Conservation (phyloP, 2,888 invertebrate genomes). For the Callinectes sapidus region DNA sequence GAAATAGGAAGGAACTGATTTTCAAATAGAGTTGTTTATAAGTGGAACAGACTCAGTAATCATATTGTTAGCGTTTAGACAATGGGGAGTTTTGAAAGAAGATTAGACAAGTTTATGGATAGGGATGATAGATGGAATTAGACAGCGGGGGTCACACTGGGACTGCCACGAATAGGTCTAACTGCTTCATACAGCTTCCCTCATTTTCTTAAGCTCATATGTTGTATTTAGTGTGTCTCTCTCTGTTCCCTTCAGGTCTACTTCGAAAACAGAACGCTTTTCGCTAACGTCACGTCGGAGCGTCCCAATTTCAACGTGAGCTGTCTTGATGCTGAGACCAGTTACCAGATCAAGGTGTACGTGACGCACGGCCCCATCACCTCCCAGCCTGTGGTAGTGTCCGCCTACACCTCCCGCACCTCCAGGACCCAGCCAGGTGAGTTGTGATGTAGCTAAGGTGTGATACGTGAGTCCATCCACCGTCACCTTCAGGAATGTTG, state of each 20-base stretch:
- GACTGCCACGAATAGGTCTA: too few species aligned
- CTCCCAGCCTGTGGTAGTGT: constrained; percentile 56
- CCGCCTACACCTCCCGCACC: constrained; percentile 56
- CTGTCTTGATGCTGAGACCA: constrained; percentile 60
- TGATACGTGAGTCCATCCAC: neutral
- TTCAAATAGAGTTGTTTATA: too few species aligned
- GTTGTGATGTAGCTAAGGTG: neutral
- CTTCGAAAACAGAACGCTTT: constrained; percentile 58
- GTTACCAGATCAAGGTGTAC: constrained; percentile 68
- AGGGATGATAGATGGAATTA: too few species aligned
- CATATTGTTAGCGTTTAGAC: too few species aligned
- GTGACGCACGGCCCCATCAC: constrained; percentile 59
- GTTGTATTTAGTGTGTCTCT: too few species aligned
- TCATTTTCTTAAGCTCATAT: too few species aligned
- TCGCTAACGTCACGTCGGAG: constrained; percentile 56
- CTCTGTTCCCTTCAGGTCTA: constrained; percentile 45
- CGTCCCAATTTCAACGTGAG: constrained; percentile 65
- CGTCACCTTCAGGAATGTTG: neutral
- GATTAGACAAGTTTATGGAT: too few species aligned
- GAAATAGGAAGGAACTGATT: too few species aligned
- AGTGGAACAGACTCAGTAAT: too few species aligned
- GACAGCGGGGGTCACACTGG: too few species aligned
- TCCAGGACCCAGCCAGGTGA: constrained; percentile 16
- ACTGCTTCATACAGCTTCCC: too few species aligned
- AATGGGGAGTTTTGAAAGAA: too few species aligned